These are phyloP conservation scores for Didymodactylos carnosus DNA, from an alignment of 2,888 invertebrate species.

Conservation along the genomic window DNA sequence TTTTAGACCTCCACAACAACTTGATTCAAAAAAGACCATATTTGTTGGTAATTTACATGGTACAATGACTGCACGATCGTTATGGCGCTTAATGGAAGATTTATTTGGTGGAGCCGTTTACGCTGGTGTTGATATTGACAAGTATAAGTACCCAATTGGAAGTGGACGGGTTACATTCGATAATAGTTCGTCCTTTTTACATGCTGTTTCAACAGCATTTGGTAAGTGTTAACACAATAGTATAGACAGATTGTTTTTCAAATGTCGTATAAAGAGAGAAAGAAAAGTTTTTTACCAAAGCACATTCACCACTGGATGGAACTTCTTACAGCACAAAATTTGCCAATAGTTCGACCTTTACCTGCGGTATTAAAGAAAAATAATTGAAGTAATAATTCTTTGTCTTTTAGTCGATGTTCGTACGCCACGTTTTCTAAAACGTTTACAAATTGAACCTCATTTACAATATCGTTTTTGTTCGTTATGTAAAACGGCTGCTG, in stretches of 20 bases:
- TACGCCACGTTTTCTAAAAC: slow-evolving; percentile 12
- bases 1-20: not conserved
- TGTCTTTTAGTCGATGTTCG: not conserved
- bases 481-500: slow-evolving; percentile 63
- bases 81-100: slow-evolving; percentile 81
- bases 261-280: no score
- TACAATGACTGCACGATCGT: slow-evolving; percentile 76
- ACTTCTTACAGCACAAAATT: no score
- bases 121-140: slow-evolving; percentile 58
- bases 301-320: no score
- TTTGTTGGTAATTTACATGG: slow-evolving; percentile 87
- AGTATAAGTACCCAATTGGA: slow-evolving; percentile 86
- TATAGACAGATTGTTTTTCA: no score
- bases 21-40: slow-evolving; percentile 55
- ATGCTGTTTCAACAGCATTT: slow-evolving; percentile 13
- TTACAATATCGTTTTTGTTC: slow-evolving; percentile 85
- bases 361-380: not conserved
- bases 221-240: slow-evolving; percentile 7
- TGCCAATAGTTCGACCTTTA: no score
- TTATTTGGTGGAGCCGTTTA: slow-evolving; percentile 84
- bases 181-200: slow-evolving; percentile 57
- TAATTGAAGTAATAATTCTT: not conserved
- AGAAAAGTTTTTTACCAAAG: no score
- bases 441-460: slow-evolving; percentile 92
- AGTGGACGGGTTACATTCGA: slow-evolving; percentile 89